Evolutionary conservation across 2,113 vertebrate genomes (phyloP).

Genomic region (Steatornis caripensis): DNA sequence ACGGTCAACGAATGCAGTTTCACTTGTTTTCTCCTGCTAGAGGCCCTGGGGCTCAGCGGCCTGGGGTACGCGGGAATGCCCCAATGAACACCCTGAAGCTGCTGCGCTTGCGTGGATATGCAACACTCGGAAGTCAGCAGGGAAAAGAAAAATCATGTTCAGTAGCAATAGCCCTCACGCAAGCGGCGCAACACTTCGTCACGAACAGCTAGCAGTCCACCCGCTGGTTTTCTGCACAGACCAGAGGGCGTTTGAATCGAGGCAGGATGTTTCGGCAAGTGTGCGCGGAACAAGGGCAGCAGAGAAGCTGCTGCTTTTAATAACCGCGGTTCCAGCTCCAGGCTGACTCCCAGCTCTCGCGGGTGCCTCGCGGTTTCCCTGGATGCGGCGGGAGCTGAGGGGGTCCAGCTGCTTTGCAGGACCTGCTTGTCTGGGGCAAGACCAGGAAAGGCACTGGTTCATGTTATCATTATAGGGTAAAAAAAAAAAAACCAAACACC

Average conservation of each 20-base stretch:
- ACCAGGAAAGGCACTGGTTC: background rate
- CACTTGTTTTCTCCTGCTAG: background rate
- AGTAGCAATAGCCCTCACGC: background rate
- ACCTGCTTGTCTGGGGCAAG: background rate
- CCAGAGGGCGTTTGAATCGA: background rate
- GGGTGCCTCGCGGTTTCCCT: background rate
- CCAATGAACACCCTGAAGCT: no score
- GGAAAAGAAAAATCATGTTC: background rate
- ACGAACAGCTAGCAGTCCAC: background rate
- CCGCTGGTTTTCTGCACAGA: accelerated
- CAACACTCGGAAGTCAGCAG: background rate
- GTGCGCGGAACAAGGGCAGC: background rate
- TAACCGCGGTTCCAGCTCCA: background rate
- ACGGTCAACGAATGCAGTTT: background rate
- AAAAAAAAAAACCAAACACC: background rate
- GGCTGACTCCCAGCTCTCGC: background rate
- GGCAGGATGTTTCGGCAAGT: no score
- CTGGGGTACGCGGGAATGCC: background rate
- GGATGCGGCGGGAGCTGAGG: accelerated
- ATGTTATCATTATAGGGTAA: background rate
- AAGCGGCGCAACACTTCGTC: background rate
- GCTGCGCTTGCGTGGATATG: accelerated
- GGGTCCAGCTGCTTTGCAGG: background rate
- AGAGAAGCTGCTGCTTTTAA: background rate
- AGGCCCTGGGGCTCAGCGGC: background rate